Percentiles rank a stretch among this genome's conserved stretches.
Evolutionary conservation across 2,797 vertebrate genomes (phyloP).

Genomic region (Sphenopsis melanotis): DNA sequence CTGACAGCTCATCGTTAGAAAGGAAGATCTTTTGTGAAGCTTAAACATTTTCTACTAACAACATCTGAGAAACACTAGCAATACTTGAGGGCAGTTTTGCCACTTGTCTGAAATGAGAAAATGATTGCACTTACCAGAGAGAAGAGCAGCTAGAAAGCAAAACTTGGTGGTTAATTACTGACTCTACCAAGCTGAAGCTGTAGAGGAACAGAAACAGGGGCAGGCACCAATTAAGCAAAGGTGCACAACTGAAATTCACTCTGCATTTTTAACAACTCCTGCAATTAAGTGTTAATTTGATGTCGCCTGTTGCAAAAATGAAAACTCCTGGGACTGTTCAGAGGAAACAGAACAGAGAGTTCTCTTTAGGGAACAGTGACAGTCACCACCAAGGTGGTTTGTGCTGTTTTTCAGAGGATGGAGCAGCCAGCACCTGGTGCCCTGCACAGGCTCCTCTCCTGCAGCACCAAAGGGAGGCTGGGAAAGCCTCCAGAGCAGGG

Average conservation of each 20-base stretch:
- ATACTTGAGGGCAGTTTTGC: not conserved
- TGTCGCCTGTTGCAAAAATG: not conserved
- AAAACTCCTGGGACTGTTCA: not conserved
- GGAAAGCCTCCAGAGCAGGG: not conserved
- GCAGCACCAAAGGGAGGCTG: not conserved
- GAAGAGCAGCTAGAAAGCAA: not conserved
- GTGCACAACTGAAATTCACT: not conserved
- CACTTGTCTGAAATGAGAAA: not conserved
- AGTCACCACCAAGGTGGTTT: not conserved
- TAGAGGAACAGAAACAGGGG: not conserved
- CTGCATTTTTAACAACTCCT: not conserved
- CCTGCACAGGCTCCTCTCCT: not conserved
- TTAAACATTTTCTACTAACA: not conserved
- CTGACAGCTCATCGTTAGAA: not conserved
- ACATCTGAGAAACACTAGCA: not conserved
- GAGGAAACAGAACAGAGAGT: not conserved
- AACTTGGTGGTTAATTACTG: not conserved
- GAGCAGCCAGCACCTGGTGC: not conserved
- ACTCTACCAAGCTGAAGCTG: not conserved
- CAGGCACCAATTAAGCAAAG: not conserved
- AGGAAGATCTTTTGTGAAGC: not conserved
- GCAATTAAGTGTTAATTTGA: not conserved
- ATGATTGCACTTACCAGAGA: not conserved
- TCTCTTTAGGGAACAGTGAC: not conserved
- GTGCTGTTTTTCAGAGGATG: accelerated